phyloP scores from a whole-genome alignment of 1,140 invertebrate species.

The Lysiphlebus fabarum region DNA sequence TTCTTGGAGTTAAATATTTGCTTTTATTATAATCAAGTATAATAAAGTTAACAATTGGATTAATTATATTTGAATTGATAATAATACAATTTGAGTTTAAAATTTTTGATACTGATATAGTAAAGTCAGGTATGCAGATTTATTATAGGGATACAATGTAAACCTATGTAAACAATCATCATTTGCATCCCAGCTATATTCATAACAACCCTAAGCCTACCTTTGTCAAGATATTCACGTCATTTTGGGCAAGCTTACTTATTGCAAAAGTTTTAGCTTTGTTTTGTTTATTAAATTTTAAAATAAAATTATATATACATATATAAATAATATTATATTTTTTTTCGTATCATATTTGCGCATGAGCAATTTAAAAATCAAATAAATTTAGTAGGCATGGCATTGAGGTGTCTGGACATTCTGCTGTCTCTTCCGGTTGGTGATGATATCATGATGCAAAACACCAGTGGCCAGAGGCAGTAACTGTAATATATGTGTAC shows the following conservation, averaged over 20 bases:
- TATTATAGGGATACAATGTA: slow-evolving; percentile 28
- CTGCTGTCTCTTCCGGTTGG: slow-evolving; percentile 26
- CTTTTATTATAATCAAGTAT: too few species aligned
- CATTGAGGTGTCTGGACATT: slow-evolving; percentile 27
- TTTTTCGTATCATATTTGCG: too few species aligned
- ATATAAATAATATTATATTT: too few species aligned
- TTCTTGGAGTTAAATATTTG: too few species aligned
- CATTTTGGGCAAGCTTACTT: too few species aligned
- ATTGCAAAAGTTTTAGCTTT: too few species aligned
- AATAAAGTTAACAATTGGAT: not conserved
- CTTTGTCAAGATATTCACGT: too few species aligned
- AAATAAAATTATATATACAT: too few species aligned
- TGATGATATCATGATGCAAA: not conserved
- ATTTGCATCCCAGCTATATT: slow-evolving; percentile 47
- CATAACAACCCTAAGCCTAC: slow-evolving; percentile 42
- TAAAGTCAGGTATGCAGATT: slow-evolving; percentile 37
- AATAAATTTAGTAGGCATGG: slow-evolving; percentile 12
- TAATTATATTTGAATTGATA: not conserved
- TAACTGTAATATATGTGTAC: not conserved
- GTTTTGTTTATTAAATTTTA: too few species aligned
- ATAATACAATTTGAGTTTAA: slow-evolving; percentile 5
- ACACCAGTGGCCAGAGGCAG: too few species aligned
- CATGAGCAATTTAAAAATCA: not conserved
- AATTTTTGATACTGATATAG: not conserved
- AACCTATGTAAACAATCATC: slow-evolving; percentile 36